These are phyloP conservation scores for Peromyscus californicus DNA, from an alignment of 2,113 vertebrate genomes.

Conservation along the genomic window DNA sequence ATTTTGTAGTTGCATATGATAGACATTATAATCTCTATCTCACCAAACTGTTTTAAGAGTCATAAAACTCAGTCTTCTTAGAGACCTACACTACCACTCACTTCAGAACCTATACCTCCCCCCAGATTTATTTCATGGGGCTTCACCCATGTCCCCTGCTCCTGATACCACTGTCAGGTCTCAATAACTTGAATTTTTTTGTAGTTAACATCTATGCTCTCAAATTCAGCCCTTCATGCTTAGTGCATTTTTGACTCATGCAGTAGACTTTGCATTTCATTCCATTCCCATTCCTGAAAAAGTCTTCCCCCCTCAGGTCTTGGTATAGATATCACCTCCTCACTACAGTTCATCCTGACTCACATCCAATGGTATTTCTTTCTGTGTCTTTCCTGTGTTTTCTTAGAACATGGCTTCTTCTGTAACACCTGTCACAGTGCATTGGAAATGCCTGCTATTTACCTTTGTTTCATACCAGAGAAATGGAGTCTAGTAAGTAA, in stretches of 20 bases:
- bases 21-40: not conserved
- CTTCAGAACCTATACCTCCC: not conserved
- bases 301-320: not conserved
- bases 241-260: not conserved
- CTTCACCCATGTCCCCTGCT: fast-evolving
- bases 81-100: not conserved
- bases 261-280: not conserved
- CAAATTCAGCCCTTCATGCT: not conserved
- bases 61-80: not conserved
- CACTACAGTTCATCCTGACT: not conserved
- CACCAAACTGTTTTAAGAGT: not conserved
- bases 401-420: not conserved
- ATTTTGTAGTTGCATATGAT: not conserved
- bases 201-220: no score
- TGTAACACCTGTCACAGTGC: not conserved
- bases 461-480: not conserved
- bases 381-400: not conserved
- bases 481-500: not conserved
- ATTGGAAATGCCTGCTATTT: not conserved
- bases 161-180: not conserved
- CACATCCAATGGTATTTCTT: not conserved
- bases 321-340: not conserved
- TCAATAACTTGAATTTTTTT: not conserved
- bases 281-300: not conserved
- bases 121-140: not conserved